Conservation (phyloP, 2,797 vertebrate species). For the Iguana delicatissima region DNA sequence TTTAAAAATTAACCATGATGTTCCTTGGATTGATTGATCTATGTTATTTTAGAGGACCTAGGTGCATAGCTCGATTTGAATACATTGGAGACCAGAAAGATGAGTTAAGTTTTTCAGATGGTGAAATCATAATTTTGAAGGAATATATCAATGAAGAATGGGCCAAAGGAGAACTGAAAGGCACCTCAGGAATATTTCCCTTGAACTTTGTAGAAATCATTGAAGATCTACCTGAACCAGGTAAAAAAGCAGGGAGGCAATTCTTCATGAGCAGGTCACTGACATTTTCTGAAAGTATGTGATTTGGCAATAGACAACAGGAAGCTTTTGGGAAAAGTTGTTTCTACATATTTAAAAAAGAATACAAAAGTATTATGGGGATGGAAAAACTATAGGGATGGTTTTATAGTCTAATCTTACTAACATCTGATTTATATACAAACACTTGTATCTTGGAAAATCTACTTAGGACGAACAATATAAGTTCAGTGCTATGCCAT, state of each 20-base stretch:
- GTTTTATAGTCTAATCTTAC: no score
- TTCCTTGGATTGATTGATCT: conserved; percentile 18
- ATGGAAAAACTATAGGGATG: no score
- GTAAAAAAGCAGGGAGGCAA: conserved; percentile 33
- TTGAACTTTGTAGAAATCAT: conserved; percentile 92
- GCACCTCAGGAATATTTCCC: conserved; percentile 87
- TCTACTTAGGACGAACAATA: neutral
- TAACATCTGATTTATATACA: no score
- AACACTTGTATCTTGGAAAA: no score
- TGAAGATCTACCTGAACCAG: conserved; percentile 84
- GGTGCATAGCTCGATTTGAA: conserved; percentile 91
- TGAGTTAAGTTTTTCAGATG: conserved; percentile 93
- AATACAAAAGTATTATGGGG: neutral
- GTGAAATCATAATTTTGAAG: conserved; percentile 90
- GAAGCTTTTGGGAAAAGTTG: no score
- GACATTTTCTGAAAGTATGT: neutral
- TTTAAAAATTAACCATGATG: neutral
- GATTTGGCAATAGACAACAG: neutral
- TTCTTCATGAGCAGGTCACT: neutral
- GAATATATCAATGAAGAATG: conserved; percentile 92
- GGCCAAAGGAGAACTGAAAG: conserved; percentile 87
- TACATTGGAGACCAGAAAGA: conserved; percentile 91
- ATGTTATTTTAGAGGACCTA: conserved; percentile 83
- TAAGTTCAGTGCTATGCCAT: neutral
- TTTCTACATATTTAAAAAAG: neutral